Percentiles rank a stretch among this genome's conserved stretches.
Evolutionary conservation across 2,797 vertebrate species (phyloP).

Genomic region (Dermochelys coriacea): DNA sequence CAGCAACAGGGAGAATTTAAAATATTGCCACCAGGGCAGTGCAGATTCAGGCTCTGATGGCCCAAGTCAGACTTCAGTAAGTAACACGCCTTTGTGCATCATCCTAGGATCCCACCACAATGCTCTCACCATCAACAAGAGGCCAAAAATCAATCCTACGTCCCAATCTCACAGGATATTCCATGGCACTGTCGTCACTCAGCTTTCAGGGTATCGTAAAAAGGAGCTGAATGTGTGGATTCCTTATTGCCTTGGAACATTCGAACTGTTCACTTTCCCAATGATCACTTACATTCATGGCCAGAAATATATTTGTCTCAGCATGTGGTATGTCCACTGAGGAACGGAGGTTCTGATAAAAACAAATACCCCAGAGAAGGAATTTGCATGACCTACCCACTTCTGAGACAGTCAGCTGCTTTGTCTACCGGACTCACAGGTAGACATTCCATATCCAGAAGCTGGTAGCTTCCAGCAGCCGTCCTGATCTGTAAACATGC

Average conservation of each 20-base stretch:
- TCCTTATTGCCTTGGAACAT: not conserved
- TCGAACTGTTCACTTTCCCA: not conserved
- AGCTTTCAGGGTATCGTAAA: not conserved
- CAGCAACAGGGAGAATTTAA: not conserved
- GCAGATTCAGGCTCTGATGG: not conserved
- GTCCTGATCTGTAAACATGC: no score
- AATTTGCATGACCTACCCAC: not conserved
- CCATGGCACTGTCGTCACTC: not conserved
- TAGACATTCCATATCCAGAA: not conserved
- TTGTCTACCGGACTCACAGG: not conserved
- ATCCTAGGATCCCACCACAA: not conserved
- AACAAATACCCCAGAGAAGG: not conserved
- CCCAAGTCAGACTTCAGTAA: not conserved
- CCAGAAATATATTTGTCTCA: not conserved
- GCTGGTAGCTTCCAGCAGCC: not conserved
- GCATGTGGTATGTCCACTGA: not conserved
- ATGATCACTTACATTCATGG: not conserved
- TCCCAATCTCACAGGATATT: not conserved
- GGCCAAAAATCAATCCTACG: not conserved
- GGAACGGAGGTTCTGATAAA: not conserved
- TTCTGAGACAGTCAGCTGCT: not conserved
- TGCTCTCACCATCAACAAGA: not conserved
- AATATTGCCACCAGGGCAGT: not conserved
- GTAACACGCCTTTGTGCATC: not conserved
- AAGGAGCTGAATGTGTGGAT: not conserved